These are phyloP conservation scores for Tarsius wallacei DNA, from an alignment of 2,797 vertebrate genomes.

Conservation along the genomic window DNA sequence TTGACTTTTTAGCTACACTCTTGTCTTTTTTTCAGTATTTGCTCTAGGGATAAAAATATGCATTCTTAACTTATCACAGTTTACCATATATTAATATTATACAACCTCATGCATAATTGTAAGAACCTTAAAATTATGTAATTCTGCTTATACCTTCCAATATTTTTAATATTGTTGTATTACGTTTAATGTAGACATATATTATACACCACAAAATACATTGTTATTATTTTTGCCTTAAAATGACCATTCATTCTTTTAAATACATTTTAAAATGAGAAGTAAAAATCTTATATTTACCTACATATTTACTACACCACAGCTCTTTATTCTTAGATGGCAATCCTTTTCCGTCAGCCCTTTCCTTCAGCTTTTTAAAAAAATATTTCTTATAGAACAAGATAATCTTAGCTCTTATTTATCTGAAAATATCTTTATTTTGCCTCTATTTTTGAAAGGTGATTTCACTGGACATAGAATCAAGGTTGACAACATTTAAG, in stretches of 20 bases:
- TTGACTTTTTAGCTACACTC: slow-evolving; percentile 22
- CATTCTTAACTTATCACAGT: not conserved
- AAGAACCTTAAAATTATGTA: not conserved
- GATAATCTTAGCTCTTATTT: not conserved
- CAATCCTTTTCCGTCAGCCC: not conserved
- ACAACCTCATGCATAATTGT: not conserved
- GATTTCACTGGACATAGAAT: not conserved
- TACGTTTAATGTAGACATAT: not conserved
- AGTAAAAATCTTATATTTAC: not conserved
- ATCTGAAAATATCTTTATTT: slow-evolving; percentile 26
- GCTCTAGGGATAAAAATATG: not conserved
- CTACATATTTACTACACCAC: not conserved
- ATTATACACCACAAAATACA: not conserved
- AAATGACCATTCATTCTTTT: not conserved
- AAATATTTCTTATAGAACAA: not conserved
- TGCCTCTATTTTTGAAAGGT: not conserved
- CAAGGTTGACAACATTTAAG: not conserved
- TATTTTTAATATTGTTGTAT: not conserved
- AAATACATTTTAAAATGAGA: not conserved
- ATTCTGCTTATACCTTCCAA: not conserved
- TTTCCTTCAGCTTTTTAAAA: not conserved
- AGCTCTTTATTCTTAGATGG: not conserved
- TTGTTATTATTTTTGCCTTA: not conserved
- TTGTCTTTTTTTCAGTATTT: not conserved
- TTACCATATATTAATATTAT: slow-evolving; percentile 16